Base-by-base conservation (phyloP, 2,113 vertebrate species). In the Rissa tridactyla region DNA sequence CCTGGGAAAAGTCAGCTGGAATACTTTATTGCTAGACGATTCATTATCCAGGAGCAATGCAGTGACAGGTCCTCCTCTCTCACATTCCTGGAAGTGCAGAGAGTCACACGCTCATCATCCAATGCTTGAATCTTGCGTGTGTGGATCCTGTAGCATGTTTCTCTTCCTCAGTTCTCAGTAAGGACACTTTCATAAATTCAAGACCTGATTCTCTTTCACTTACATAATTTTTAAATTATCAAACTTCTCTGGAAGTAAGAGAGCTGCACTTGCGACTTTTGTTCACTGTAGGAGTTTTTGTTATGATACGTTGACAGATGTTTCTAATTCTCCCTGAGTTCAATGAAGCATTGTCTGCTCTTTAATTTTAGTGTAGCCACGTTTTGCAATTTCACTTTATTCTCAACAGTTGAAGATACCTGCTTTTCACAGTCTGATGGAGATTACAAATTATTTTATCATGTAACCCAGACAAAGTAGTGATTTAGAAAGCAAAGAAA, bases 241-340 rank as follows among this genome's bases (percentile, higher is more conserved):
- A 44, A 29, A 64, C 55, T 36, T 81, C 42, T 90, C 64, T 88
- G 54, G 10, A 83, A 86, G 57, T 68, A 76, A 90, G 61, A 82
- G 38, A 68, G 27, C 44, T 81, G 23, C 42, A 34, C 22, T 57
- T 61, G 42, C 0, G 7, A 30, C 70, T 77, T 92, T 68, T 55
- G 58, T 70, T 94, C 76, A 30, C 51, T 51, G 32, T 62, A 88
- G 55, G 51, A 88, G 46, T 57, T 85, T 95, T 75, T 82, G 38
- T 89, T 87, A 44, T 2, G 6, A 7, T 86, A 47, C 47, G 21
- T 81, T 86, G 90, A 64, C 76, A 95, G 52, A 84, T 88, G 69
- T 94, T 96, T 95, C 29, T 86, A 19, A 68, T 95, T 86, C 60
- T 91, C 42, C 29, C 38, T 40, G 79, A 70, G 72, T 80, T 90